Conservation (phyloP, 2,888 invertebrate species). For the Philaethria dido region DNA sequence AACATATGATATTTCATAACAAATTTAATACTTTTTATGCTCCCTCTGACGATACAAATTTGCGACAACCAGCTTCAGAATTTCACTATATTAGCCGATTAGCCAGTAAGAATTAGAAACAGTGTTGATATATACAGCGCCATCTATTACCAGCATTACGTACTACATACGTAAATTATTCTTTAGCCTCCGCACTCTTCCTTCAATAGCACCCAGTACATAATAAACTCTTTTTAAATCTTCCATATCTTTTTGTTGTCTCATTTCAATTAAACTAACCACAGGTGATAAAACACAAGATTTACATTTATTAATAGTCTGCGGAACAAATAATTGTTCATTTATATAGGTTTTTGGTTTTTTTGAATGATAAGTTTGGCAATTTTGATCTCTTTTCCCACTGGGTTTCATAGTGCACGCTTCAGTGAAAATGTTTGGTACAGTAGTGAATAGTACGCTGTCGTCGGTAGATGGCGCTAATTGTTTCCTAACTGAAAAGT, state of each 20-base stretch:
- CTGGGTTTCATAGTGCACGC: slow-evolving; percentile 69
- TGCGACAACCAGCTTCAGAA: too few relatives aligned
- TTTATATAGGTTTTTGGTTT: background rate
- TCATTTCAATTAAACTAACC: slow-evolving; percentile 59
- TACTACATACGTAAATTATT: slow-evolving; percentile 49
- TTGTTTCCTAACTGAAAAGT: slow-evolving; percentile 59
- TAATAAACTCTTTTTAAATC: slow-evolving; percentile 64
- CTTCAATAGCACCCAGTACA: slow-evolving; percentile 68
- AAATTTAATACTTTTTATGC: too few relatives aligned
- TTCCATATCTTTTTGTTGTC: slow-evolving; percentile 54
- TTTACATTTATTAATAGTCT: slow-evolving; percentile 26
- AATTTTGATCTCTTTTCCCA: slow-evolving; percentile 53
- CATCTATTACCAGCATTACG: slow-evolving; percentile 47
- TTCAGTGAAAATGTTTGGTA: slow-evolving; percentile 45
- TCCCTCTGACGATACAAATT: too few relatives aligned
- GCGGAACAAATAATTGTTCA: slow-evolving; percentile 6
- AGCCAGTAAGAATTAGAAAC: too few relatives aligned
- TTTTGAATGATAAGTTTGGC: slow-evolving; percentile 54
- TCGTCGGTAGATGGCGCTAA: slow-evolving; percentile 50
- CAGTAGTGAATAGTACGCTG: slow-evolving; percentile 21
- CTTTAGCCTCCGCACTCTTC: slow-evolving; percentile 66
- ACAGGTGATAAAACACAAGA: slow-evolving; percentile 51
- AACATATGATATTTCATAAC: too few relatives aligned
- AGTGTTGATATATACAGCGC: too few relatives aligned
- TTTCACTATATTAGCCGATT: too few relatives aligned